Evolutionary conservation across 2,113 vertebrate genomes (phyloP).

Genomic region (Paracanthobrama guichenoti): DNA sequence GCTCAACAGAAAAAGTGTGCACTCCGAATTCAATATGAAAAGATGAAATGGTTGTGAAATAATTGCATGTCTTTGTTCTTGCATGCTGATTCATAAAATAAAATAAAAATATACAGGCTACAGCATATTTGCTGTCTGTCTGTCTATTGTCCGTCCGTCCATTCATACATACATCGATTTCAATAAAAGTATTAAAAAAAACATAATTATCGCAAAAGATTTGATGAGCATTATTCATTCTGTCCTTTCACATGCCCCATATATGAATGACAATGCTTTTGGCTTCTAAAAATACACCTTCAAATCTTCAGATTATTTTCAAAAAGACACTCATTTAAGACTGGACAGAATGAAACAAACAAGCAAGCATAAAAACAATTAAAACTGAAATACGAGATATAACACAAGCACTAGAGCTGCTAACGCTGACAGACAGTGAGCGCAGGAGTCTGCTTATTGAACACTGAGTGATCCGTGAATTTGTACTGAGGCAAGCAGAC

Average conservation of each 20-base stretch:
- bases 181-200: not conserved
- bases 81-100: not conserved
- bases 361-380: slow-evolving; percentile 37
- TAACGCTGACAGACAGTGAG: not conserved
- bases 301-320: slow-evolving; percentile 35
- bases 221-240: not conserved
- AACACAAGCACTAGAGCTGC: not conserved
- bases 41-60: not conserved
- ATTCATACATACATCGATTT: not conserved
- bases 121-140: not conserved
- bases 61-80: too few species aligned
- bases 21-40: not conserved
- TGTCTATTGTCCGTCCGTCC: not conserved
- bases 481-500: slow-evolving; percentile 32
- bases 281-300: not conserved
- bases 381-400: slow-evolving; percentile 28
- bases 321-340: slow-evolving; percentile 41
- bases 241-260: slow-evolving; percentile 15
- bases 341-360: slow-evolving; percentile 23
- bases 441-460: slow-evolving; percentile 24
- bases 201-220: not conserved
- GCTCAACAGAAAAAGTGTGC: not conserved
- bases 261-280: slow-evolving; percentile 25
- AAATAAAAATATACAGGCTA: not conserved
- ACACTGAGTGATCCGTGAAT: not conserved